A percentile compares a stretch with the other conserved stretches of the same genome.
These are phyloP conservation scores for Micrasema minimum DNA, from an alignment of 1,140 invertebrate species.

Conservation along the genomic window DNA sequence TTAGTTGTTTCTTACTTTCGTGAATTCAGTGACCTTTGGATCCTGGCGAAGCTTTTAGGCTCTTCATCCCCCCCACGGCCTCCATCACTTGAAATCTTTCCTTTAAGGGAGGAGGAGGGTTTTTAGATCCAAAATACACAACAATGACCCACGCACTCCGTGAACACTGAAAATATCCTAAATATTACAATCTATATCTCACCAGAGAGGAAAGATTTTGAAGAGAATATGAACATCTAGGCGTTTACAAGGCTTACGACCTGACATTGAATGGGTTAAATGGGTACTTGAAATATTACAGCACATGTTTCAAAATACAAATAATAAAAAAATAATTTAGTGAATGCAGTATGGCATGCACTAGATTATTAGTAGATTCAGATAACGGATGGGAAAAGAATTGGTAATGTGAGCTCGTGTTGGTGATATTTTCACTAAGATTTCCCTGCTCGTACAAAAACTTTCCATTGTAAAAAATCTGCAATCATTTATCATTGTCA, in stretches of 20 bases:
- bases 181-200: neutral
- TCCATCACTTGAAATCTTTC: slow-evolving; percentile 32
- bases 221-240: too few relatives aligned
- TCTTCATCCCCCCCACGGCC: slow-evolving; percentile 22
- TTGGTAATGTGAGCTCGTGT: too few relatives aligned
- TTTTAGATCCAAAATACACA: slow-evolving; percentile 19
- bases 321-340: neutral
- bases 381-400: too few relatives aligned
- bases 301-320: neutral
- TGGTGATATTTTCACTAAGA: neutral
- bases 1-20: slow-evolving; percentile 4
- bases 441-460: neutral
- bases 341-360: too few relatives aligned
- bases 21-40: slow-evolving; percentile 42
- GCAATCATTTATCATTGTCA: neutral
- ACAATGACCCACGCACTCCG: slow-evolving; percentile 1
- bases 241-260: too few relatives aligned
- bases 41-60: slow-evolving; percentile 41
- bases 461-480: neutral
- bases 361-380: too few relatives aligned
- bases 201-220: too few relatives aligned
- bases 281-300: neutral
- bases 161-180: neutral
- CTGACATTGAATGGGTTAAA: too few relatives aligned
- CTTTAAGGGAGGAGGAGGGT: neutral